Percentiles rank a stretch among this genome's conserved stretches.
Evolutionary conservation across 2,888 invertebrate genomes (phyloP).

Genomic region (Achlya flavicornis): DNA sequence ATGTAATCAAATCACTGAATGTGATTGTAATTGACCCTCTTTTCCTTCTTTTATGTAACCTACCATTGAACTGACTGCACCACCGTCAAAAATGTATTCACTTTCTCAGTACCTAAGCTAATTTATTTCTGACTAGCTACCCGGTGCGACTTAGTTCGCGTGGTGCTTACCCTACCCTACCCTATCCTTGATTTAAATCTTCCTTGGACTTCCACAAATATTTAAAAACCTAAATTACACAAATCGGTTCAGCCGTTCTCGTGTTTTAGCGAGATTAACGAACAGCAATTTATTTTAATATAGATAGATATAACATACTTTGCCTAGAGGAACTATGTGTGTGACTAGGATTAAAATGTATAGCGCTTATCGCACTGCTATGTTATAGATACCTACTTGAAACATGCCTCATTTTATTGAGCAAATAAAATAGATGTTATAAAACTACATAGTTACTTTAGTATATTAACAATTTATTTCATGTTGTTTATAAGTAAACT

Average conservation of each 20-base stretch:
- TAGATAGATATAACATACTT: too few species aligned
- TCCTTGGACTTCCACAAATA: too few species aligned
- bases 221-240: too few species aligned
- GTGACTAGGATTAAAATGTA: neutral
- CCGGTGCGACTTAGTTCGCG: too few species aligned
- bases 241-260: too few species aligned
- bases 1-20: constrained; percentile 60
- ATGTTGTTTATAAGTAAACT: neutral
- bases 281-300: too few species aligned
- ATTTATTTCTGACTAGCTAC: neutral
- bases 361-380: neutral
- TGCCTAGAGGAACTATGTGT: neutral
- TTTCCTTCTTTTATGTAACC: constrained; percentile 31
- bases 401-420: constrained; percentile 14
- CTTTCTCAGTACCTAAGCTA: neutral
- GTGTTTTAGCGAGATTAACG: too few species aligned
- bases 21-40: constrained; percentile 37
- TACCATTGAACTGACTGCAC: constrained; percentile 19
- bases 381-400: neutral
- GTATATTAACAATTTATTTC: neutral
- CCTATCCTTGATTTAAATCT: too few species aligned
- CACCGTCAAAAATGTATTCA: neutral
- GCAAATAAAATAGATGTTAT: constrained; percentile 16
- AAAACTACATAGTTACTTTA: neutral
- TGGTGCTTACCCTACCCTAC: too few species aligned